These are phyloP conservation scores for Pongo pygmaeus DNA, from an alignment of 2,113 vertebrate species.

Conservation along the genomic window DNA sequence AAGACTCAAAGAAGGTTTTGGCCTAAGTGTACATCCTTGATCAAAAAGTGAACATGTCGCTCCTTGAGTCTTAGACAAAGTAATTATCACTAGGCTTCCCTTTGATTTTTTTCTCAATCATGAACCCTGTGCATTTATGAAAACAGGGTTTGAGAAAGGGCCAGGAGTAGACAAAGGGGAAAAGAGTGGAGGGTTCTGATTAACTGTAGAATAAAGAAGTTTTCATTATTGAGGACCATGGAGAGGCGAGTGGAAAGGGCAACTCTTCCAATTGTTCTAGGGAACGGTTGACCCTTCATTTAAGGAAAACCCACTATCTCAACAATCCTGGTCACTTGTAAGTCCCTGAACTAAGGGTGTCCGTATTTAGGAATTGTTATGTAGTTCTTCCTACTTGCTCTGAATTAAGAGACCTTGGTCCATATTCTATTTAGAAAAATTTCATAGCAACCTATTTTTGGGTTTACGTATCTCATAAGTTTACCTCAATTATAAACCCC, in stretches of 20 bases:
- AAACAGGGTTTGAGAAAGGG: background rate
- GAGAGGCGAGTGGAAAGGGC: background rate
- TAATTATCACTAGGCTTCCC: background rate
- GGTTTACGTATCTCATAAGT: background rate
- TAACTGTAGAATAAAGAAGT: background rate
- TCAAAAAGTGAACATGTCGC: background rate
- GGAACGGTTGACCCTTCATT: background rate
- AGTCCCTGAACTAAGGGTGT: background rate
- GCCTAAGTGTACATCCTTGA: background rate
- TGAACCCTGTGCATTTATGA: background rate
- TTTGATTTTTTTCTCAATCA: slow-evolving; percentile 14
- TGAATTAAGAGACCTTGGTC: background rate
- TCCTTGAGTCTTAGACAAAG: background rate
- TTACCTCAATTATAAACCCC: background rate
- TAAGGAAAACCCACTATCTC: background rate
- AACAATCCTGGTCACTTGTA: background rate
- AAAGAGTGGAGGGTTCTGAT: background rate
- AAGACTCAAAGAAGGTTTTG: background rate
- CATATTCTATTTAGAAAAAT: background rate
- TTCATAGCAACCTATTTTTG: background rate
- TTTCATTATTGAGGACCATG: background rate
- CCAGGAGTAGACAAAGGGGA: background rate
- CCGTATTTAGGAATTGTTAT: background rate
- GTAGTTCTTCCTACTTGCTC: background rate
- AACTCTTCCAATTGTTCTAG: background rate